Evolutionary conservation across 2,888 invertebrate genomes (phyloP).

Genomic region (Latheticus oryzae): DNA sequence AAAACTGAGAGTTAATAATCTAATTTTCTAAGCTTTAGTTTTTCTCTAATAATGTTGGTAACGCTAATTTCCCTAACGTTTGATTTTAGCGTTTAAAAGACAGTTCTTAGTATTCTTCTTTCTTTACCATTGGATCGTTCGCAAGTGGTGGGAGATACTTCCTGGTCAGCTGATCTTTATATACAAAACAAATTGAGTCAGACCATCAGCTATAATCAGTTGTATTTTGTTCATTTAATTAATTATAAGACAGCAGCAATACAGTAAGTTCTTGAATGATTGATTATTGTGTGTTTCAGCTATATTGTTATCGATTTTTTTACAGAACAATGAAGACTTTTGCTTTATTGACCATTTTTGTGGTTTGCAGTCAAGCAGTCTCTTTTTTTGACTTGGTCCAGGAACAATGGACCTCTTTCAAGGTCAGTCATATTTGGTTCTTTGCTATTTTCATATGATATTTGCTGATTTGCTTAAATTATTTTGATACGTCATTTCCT

Average conservation of each 20-base stretch:
- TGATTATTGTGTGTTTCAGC: no score
- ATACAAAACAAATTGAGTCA: conserved; percentile 24
- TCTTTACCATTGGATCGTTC: no score
- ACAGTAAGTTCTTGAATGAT: no score
- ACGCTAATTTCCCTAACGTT: no score
- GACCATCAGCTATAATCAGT: neutral
- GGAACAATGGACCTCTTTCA: conserved; percentile 65
- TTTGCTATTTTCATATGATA: no score
- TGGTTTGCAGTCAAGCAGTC: conserved; percentile 73
- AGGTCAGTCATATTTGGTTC: conserved; percentile 56
- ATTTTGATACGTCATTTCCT: no score
- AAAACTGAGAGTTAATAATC: no score
- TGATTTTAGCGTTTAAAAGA: no score
- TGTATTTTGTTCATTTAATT: neutral
- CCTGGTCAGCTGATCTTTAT: conserved; percentile 24
- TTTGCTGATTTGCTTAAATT: no score
- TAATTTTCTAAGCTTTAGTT: no score
- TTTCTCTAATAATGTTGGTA: no score
- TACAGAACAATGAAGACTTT: conserved; percentile 62
- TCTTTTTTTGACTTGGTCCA: conserved; percentile 77
- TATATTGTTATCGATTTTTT: conserved; percentile 40
- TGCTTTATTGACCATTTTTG: conserved; percentile 64
- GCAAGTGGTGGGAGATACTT: conserved; percentile 6
- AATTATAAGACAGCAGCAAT: neutral
- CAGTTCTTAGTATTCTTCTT: no score